Percentiles rank a stretch among this genome's conserved stretches.
These are phyloP conservation scores for Prionace glauca DNA, from an alignment of 2,797 vertebrate species.

Conservation along the genomic window DNA sequence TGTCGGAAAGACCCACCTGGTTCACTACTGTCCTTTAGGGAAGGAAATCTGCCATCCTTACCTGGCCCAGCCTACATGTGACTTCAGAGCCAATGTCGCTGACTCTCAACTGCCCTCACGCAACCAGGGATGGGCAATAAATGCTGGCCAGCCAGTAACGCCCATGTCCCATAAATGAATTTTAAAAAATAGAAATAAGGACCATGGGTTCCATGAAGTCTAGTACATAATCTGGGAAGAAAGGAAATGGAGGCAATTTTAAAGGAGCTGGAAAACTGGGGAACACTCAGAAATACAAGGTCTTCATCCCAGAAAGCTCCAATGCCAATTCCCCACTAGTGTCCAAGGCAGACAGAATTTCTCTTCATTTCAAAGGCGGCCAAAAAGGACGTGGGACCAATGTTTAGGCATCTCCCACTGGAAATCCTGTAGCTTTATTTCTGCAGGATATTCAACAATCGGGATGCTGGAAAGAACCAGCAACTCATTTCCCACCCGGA, in stretches of 20 bases:
- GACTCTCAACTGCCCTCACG: too few relatives aligned
- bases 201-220: background rate
- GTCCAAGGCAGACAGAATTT: background rate
- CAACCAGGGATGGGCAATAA: too few relatives aligned
- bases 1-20: too few relatives aligned
- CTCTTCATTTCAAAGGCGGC: background rate
- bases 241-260: background rate
- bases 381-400: background rate
- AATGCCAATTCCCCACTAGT: background rate
- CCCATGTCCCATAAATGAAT: too few relatives aligned
- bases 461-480: background rate
- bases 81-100: too few relatives aligned
- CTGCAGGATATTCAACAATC: background rate
- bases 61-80: too few relatives aligned
- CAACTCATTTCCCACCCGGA: background rate
- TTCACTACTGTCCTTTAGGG: too few relatives aligned
- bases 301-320: background rate
- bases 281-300: background rate
- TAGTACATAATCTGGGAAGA: background rate
- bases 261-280: background rate
- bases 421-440: background rate
- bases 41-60: too few relatives aligned
- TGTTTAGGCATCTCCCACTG: background rate
- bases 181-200: background rate
- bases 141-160: too few relatives aligned